Evolutionary conservation across 2,888 invertebrate genomes (phyloP), one percentile per base, ranked within the genome.

Genomic region (Thymelicus lineola): DNA sequence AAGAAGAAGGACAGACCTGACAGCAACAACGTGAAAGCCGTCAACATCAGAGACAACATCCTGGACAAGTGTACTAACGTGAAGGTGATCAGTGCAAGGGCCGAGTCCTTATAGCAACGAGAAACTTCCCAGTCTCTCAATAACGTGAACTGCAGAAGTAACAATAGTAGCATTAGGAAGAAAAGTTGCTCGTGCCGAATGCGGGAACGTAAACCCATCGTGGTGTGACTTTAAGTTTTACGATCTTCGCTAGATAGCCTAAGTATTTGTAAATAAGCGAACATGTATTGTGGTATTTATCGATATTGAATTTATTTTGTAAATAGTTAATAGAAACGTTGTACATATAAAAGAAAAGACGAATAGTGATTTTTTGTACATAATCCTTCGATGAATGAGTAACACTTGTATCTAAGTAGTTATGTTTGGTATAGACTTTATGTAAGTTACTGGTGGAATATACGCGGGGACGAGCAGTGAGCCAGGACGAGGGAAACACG

Each of bases 101-200:
- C 85, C 0, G 88, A 84, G 1, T 84, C 83, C 6, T 92, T 91
- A 92, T 91, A 92, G 92, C 92, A 90, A 78, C 86, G 87, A 82
- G 83, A 86, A 71, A 89, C 91, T 0, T 85, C 91, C 1, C 85
- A 82, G 74, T 93, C 93, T 28, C 81, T 91, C 2, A 85, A 82
- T 64, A 89, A 91, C 73, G 86, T 86, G 65, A 82, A 79, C 73
- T 78, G 75, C 50, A 82, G 77, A 66, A 85, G 82, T 67, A 87
- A 83, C 77, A 86, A 83, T 71, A 82, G 84, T 63, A 73, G 74
- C 72, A 81, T 83, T 77, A 81, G 85, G 75, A 89, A 89, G 75
- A 91, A 91, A 76, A 89, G 88, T 77, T 93, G 93, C 76, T 93
- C 93, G 38, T 93, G 93, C 79, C 91, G 86, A 79, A 76, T 88